Evolutionary conservation across 2,888 invertebrate genomes (phyloP), one percentile per base, ranked within the genome.

Genomic region (Exocentrus adspersus): DNA sequence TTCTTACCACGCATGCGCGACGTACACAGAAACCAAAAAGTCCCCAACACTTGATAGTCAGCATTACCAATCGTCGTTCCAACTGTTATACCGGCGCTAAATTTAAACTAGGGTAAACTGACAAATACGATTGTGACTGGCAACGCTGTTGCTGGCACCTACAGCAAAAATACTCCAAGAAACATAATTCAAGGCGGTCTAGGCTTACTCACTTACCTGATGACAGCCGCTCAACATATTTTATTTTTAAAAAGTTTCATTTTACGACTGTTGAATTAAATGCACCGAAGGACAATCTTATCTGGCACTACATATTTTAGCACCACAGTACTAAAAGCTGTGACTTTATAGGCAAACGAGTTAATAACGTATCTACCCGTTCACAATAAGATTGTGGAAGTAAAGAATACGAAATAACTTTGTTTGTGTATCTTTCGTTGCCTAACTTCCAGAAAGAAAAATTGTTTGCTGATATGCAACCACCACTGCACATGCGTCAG

Each of bases 71-170:
- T n/a, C n/a, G n/a, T n/a, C n/a, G n/a, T n/a, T n/a, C n/a, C n/a
- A n/a, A n/a, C n/a, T n/a, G n/a, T n/a, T n/a, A n/a, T n/a, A n/a
- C n/a, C n/a, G n/a, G n/a, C n/a, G n/a, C n/a, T n/a, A n/a, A n/a
- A n/a, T n/a, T n/a, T n/a, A n/a, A n/a, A n/a, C n/a, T n/a, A n/a
- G n/a, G n/a, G n/a, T n/a, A n/a, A n/a, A n/a, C n/a, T n/a, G n/a
- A n/a, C n/a, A n/a, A n/a, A n/a, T n/a, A n/a, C n/a, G n/a, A n/a
- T n/a, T n/a, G n/a, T n/a, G n/a, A n/a, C n/a, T n/a, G 61, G 51
- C 54, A 57, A 59, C 46, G 64, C 52, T 68, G 64, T 50, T 68
- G 53, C 53, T 60, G 64, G 63, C 61, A 67, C 63, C 67, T 58
- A 63, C 67, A 58, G 60, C 51, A 51, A 32, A 51, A 51, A 19